These are phyloP conservation scores for Clitarchus hookeri DNA, from an alignment of 2,888 invertebrate genomes.

Conservation along the genomic window DNA sequence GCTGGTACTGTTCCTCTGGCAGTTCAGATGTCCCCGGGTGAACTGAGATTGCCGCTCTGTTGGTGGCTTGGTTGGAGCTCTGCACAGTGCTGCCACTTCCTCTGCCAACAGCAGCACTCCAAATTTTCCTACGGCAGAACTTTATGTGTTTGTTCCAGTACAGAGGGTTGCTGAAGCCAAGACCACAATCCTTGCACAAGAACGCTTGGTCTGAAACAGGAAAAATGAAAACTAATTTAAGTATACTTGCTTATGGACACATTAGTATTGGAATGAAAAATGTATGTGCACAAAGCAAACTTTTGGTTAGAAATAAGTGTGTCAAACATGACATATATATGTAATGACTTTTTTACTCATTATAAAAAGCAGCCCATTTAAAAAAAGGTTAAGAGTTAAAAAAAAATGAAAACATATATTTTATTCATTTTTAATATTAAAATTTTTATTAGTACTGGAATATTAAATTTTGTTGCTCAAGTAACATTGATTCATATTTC, in stretches of 20 bases:
- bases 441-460: no score
- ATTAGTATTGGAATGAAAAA: not conserved
- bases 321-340: not conserved
- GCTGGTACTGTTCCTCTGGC: no score
- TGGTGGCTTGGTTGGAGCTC: no score
- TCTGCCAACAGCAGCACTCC: not conserved
- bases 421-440: no score
- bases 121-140: not conserved
- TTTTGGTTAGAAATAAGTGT: not conserved
- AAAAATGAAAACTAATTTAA: not conserved
- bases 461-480: no score
- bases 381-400: no score
- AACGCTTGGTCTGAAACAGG: constrained; percentile 24
- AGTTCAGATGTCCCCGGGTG: no score
- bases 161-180: constrained; percentile 20
- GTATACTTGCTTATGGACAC: not conserved
- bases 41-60: no score
- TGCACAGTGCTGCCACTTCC: no score
- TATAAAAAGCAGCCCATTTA: no score
- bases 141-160: constrained; percentile 4
- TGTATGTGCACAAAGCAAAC: not conserved
- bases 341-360: not conserved
- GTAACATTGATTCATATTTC: no score
- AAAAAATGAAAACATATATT: no score
- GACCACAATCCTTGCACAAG: not conserved